Evolutionary conservation across 2,888 invertebrate species (phyloP).

Genomic region (Thumatha senex): DNA sequence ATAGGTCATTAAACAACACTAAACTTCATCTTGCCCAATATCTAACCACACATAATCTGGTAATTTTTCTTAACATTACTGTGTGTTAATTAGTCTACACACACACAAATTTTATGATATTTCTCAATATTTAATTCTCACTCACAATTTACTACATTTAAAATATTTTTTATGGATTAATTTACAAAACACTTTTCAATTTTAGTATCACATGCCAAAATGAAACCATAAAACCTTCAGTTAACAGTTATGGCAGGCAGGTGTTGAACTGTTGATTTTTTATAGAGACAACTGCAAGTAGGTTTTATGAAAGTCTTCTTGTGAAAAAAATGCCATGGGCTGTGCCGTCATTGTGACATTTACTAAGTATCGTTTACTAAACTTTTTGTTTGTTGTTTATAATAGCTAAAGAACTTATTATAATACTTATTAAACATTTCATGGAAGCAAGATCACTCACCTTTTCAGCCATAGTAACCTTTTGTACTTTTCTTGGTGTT

Average conservation of each 20-base stretch:
- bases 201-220: conserved; percentile 40
- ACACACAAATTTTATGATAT: conserved; percentile 33
- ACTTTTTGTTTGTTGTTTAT: neutral
- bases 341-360: neutral
- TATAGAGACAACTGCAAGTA: conserved; percentile 24
- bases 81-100: neutral
- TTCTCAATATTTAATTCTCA: conserved; percentile 24
- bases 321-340: conserved; percentile 4
- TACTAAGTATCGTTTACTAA: neutral
- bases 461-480: conserved; percentile 58
- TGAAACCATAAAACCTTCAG: conserved; percentile 37
- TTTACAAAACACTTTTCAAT: conserved; percentile 32
- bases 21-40: neutral
- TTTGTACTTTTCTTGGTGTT: conserved; percentile 26
- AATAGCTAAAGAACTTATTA: neutral
- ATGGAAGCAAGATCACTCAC: conserved; percentile 38
- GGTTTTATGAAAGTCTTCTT: conserved; percentile 5
- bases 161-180: conserved; percentile 23
- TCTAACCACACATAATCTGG: conserved; percentile 14
- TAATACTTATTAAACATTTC: too few species aligned
- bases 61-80: conserved; percentile 11
- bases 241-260: conserved; percentile 41
- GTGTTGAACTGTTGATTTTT: conserved; percentile 31
- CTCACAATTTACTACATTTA: conserved; percentile 29
- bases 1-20: too few species aligned